phyloP scores from a whole-genome alignment of 92 coral and sea anemone species.

The Palythoa caribaeorum region DNA sequence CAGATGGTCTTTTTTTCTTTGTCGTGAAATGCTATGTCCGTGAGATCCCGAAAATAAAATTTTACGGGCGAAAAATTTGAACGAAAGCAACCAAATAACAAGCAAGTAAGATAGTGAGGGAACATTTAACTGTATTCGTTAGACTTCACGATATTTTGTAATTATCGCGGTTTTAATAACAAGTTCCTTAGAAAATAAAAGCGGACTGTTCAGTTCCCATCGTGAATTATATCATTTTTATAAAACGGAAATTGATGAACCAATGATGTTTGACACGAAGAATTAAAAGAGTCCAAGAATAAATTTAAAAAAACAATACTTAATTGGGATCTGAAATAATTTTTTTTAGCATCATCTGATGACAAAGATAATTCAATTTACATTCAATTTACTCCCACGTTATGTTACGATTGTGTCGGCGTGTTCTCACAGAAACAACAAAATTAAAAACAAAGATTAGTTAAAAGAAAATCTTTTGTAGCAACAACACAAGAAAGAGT shows the following conservation, averaged over 20 bases:
- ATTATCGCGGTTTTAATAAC: background rate
- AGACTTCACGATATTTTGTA: background rate
- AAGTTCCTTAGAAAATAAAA: background rate
- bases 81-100: background rate
- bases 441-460: too few relatives aligned
- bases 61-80: background rate
- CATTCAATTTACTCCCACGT: too few relatives aligned
- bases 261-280: background rate
- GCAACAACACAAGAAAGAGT: too few relatives aligned
- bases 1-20: background rate
- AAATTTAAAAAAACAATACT: background rate
- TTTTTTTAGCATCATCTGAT: background rate
- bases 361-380: background rate
- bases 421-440: too few relatives aligned
- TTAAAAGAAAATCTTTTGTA: too few relatives aligned
- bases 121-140: background rate
- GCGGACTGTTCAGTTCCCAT: slow-evolving; percentile 19
- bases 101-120: background rate
- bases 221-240: slow-evolving; percentile 8
- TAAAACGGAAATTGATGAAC: background rate
- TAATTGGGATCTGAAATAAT: background rate
- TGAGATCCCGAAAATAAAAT: too few relatives aligned
- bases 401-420: too few relatives aligned
- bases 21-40: background rate
- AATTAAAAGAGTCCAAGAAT: background rate